Base-by-base conservation (phyloP, 2,113 vertebrate genomes). In the Ptyas mucosa region DNA sequence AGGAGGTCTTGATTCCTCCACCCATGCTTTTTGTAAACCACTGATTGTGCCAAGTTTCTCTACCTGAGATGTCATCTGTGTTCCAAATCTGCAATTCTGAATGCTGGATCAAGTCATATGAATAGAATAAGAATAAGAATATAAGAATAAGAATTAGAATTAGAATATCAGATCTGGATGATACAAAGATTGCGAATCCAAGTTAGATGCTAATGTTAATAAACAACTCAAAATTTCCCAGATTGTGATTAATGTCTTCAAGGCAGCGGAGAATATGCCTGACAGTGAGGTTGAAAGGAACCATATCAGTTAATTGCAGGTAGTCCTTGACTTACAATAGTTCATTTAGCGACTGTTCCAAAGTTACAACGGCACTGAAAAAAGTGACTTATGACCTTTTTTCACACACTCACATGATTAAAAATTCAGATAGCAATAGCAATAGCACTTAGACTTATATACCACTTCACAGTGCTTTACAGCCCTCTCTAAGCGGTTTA, bases 161-260 rank as follows among this genome's bases (percentile, higher is more conserved):
- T 46, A 58, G 57, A 58, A 58, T 58, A 58, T 49, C 46, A 49
- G 46, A 49, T 6, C 1, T 90, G 4, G 89, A 88, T 20, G 15
- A 57, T 54, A 88, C 14, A 43, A 85, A 90, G 88, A 2, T 0
- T 1, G 26, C 51, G 92, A 57, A 94, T 93, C 39, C 4, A 87
- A 54, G 69, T 52, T 90, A 39, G 58, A 3, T 10, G 51, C 21
- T 5, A 23, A 8, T 92, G 90, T 93, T 92, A 93, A 26, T 39
- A 1, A 15, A 26, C 20, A 75, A 5, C 52, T 92, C 86, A 90
- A 10, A 1, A 95, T 95, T 91, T 81, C 53, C 52, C 9, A 7
- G 2, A 75, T 95, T 93, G 88, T 94, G 39, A 92, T 96, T 95
- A 85, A 3, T 93, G 39, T 94, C 93, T 87, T 55, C 23, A 90